These are phyloP conservation scores for Choristoneura fumiferana DNA, from an alignment of 1,140 invertebrate species.

Conservation along the genomic window DNA sequence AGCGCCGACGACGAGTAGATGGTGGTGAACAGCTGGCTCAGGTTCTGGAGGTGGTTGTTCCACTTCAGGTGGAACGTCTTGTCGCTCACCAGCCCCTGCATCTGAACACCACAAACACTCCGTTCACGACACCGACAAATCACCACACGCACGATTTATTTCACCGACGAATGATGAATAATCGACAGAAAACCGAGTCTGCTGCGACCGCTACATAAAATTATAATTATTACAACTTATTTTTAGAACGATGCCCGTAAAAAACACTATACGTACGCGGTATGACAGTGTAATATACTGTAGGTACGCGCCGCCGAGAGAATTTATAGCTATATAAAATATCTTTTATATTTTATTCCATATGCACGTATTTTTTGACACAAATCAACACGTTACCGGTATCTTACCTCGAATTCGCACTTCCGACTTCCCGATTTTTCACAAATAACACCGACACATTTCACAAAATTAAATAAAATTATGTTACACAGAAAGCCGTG, in stretches of 20 bases:
- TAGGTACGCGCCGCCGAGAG: slow-evolving; percentile 75
- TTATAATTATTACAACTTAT: slow-evolving; percentile 79
- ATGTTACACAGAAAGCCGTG: slow-evolving; percentile 78
- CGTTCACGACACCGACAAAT: slow-evolving; percentile 48
- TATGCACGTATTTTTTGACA: slow-evolving; percentile 55
- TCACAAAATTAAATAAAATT: slow-evolving; percentile 78
- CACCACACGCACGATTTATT: slow-evolving; percentile 48
- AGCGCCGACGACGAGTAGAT: slow-evolving; percentile 84
- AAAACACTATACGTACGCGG: slow-evolving; percentile 78
- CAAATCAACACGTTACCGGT: slow-evolving; percentile 50
- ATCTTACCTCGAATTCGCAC: slow-evolving; percentile 71
- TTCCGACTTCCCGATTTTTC: slow-evolving; percentile 72
- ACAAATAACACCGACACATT: slow-evolving; percentile 77
- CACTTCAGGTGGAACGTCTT: slow-evolving; percentile 86
- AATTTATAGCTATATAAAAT: slow-evolving; percentile 74
- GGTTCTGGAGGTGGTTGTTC: slow-evolving; percentile 87
- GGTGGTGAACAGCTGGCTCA: slow-evolving; percentile 84
- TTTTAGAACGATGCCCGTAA: slow-evolving; percentile 79
- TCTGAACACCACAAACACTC: slow-evolving; percentile 72
- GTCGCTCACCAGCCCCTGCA: slow-evolving; percentile 79
- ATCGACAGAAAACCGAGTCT: slow-evolving; percentile 72
- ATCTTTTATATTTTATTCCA: slow-evolving; percentile 72
- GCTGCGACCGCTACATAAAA: slow-evolving; percentile 76
- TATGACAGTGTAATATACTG: slow-evolving; percentile 76
- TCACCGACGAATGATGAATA: slow-evolving; percentile 46